phyloP scores from a whole-genome alignment of 2,113 vertebrate species.

The Antechinus flavipes region DNA sequence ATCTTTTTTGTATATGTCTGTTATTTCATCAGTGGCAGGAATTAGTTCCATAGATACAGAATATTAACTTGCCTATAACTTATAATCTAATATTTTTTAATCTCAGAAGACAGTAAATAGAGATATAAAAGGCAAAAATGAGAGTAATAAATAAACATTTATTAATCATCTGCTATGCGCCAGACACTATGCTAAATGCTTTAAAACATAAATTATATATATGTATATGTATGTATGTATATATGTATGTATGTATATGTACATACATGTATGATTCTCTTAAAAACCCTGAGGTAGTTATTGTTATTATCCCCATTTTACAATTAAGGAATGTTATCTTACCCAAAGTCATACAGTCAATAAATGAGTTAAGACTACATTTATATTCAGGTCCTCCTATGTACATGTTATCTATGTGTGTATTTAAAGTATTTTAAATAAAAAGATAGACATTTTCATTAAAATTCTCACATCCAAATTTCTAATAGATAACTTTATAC shows the following conservation, averaged over 20 bases:
- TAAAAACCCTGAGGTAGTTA: not conserved
- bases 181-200: too few relatives aligned
- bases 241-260: too few relatives aligned
- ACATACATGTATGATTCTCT: not conserved
- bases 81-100: not conserved
- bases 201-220: too few relatives aligned
- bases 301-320: not conserved
- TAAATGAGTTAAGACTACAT: not conserved
- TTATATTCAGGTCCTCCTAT: not conserved
- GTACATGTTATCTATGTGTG: not conserved
- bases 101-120: not conserved
- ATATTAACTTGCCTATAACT: not conserved
- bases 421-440: not conserved
- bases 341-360: not conserved
- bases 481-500: slow-evolving; percentile 1
- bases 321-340: not conserved
- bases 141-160: too few relatives aligned
- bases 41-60: not conserved
- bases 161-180: too few relatives aligned
- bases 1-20: not conserved
- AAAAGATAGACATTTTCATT: not conserved
- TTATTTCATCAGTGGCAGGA: not conserved
- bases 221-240: too few relatives aligned
- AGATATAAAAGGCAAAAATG: too few relatives aligned
- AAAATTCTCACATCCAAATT: not conserved